phyloP scores from a whole-genome alignment of 2,113 vertebrate genomes.

The Gymnarchus niloticus region DNA sequence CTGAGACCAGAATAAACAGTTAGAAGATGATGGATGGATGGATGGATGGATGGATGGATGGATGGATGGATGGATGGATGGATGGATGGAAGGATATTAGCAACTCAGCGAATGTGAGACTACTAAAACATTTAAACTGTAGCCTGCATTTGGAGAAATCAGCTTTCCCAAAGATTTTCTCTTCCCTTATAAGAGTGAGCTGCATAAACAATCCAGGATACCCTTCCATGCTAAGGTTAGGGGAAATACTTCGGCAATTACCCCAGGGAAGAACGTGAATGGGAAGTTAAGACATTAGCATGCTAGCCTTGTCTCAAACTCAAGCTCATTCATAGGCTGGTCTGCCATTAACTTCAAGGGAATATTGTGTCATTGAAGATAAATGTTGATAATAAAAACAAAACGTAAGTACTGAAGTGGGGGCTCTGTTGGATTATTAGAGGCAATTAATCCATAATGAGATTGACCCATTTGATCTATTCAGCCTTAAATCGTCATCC shows the following conservation, averaged over 20 bases:
- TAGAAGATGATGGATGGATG: too few species aligned
- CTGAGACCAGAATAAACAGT: too few species aligned
- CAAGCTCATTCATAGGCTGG: neutral
- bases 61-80: too few species aligned
- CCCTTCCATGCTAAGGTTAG: neutral
- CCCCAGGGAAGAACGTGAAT: neutral
- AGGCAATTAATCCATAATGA: conserved; percentile 43
- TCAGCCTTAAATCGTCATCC: conserved; percentile 39
- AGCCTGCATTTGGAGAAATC: neutral
- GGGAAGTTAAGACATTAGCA: neutral
- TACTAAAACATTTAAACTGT: neutral
- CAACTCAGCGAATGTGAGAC: too few species aligned
- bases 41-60: too few species aligned
- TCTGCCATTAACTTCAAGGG: conserved; percentile 22
- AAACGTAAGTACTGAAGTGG: conserved; percentile 32
- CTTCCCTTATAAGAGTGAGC: neutral
- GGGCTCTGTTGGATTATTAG: conserved; percentile 29
- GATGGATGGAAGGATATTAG: too few species aligned
- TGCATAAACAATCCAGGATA: neutral
- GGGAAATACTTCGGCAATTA: neutral
- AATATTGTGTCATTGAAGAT: conserved; percentile 33
- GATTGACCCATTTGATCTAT: conserved; percentile 43
- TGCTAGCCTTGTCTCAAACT: conserved; percentile 18
- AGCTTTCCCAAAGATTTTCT: neutral
- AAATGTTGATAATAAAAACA: conserved; percentile 36